Evolutionary conservation across 92 coral and sea anemone species (phyloP), one percentile per base, ranked within the genome.

Genomic region (Parazoanthus darwini): DNA sequence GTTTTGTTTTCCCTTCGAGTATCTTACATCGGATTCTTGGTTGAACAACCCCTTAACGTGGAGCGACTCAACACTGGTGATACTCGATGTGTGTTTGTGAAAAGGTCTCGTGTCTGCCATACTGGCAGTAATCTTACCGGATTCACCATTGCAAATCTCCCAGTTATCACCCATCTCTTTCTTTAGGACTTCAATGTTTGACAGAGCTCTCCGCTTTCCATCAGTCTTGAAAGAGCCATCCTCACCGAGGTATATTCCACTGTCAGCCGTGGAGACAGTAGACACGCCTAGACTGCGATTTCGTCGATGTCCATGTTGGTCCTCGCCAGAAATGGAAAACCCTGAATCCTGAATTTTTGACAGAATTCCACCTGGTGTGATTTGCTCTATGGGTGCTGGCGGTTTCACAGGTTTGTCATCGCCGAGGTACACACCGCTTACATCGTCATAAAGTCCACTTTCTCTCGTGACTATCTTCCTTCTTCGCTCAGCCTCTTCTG

Each of bases 351-450:
- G 93, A 39, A 78, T 89, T 33, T 88, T 89, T 25, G 94, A 91
- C 82, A 95, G 91, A 38, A 95, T 95, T 26, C 98, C 98, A 1
- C 98, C 98, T 1, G 98, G 96, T 35, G 91, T 78, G 81, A 94
- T 84, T 33, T 92, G 92, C 51, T 95, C 97, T 51, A 74, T 85
- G 15, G 92, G 78, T 58, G 89, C 90, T 23, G 98, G 87, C 15
- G 89, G 87, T 74, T 86, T 85, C 0, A 94, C 91, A 13, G 96
- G 86, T 51, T 94, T 91, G 75, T 95, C 98, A 59, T 97, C 98
- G 46, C 99, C 99, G 20, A 97, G 88, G 79, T 97, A 97, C 39
- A 97, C 95, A 29, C 99, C 99, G 39, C 99, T 97, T 29, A 91
- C 93, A 70, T 97, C 98, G 88, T 97, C 99, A 50, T 97, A 97